phyloP scores from a whole-genome alignment of 2,113 vertebrate species.

The Octodon degus region DNA sequence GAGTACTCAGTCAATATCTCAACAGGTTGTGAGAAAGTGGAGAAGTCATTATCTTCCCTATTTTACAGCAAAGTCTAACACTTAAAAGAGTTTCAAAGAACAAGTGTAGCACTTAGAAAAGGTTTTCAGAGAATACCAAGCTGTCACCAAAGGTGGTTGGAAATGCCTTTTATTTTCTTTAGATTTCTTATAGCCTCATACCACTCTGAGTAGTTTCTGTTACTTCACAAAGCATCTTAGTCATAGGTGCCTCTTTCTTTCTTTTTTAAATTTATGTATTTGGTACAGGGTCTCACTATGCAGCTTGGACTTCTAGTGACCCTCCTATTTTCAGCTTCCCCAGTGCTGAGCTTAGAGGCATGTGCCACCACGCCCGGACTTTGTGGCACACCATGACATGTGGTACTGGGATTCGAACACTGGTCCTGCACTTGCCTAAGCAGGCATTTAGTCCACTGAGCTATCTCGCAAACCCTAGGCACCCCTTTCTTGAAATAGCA shows the following conservation, averaged over 20 bases:
- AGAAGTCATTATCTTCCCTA: conserved; percentile 62
- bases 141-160: conserved; percentile 13
- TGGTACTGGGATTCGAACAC: no score
- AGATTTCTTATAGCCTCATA: background rate
- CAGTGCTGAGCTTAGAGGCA: no score
- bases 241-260: background rate
- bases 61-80: conserved; percentile 71
- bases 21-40: conserved; percentile 70
- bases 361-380: no score
- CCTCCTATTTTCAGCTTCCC: no score
- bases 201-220: background rate
- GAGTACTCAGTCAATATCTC: conserved; percentile 61
- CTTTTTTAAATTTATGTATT: no score
- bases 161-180: conserved; percentile 29
- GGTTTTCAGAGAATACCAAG: conserved; percentile 47
- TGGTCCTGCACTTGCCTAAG: no score
- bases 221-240: background rate
- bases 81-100: conserved; percentile 61
- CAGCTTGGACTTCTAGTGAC: no score
- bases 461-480: background rate
- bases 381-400: no score
- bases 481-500: background rate
- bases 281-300: no score
- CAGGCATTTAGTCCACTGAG: no score
- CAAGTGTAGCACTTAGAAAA: conserved; percentile 11